Percentiles rank a stretch among this genome's conserved stretches.
Conservation (phyloP, 2,113 vertebrate species). For the Rattus rattus region DNA sequence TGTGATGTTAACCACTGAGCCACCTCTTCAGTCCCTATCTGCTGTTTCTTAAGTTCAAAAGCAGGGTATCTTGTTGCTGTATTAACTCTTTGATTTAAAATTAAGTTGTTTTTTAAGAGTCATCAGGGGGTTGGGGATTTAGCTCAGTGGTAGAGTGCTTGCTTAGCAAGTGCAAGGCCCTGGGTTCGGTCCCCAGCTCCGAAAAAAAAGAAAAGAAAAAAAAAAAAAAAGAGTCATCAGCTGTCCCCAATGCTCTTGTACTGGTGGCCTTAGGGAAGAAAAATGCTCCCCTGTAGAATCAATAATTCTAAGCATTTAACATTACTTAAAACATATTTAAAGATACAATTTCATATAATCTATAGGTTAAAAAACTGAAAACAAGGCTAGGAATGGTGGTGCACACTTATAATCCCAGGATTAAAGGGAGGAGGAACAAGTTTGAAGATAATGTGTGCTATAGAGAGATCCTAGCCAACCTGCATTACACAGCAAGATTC, state of each 20-base stretch:
- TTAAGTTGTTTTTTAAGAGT: constrained; percentile 25
- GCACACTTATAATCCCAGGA: not conserved
- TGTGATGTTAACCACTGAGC: not conserved
- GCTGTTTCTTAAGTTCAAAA: constrained; percentile 44
- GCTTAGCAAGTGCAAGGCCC: too few species aligned
- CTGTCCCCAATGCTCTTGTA: not conserved
- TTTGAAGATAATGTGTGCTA: not conserved
- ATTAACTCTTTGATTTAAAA: constrained; percentile 55
- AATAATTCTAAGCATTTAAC: not conserved
- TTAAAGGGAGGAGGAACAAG: not conserved
- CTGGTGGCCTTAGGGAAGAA: not conserved
- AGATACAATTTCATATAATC: constrained; percentile 34
- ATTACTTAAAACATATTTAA: constrained; percentile 29
- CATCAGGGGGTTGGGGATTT: not conserved
- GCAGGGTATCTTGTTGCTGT: not conserved
- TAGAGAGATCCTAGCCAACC: not conserved
- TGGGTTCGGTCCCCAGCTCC: too few species aligned
- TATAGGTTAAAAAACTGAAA: not conserved
- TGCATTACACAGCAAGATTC: not conserved
- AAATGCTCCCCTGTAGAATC: not conserved
- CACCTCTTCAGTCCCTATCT: not conserved
- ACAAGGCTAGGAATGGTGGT: not conserved
- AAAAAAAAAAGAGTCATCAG: not conserved
- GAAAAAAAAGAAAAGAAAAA: too few species aligned
- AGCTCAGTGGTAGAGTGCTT: too few species aligned